Evolutionary conservation across 2,797 vertebrate genomes (phyloP).

Genomic region (Microctenopoma lineatum): DNA sequence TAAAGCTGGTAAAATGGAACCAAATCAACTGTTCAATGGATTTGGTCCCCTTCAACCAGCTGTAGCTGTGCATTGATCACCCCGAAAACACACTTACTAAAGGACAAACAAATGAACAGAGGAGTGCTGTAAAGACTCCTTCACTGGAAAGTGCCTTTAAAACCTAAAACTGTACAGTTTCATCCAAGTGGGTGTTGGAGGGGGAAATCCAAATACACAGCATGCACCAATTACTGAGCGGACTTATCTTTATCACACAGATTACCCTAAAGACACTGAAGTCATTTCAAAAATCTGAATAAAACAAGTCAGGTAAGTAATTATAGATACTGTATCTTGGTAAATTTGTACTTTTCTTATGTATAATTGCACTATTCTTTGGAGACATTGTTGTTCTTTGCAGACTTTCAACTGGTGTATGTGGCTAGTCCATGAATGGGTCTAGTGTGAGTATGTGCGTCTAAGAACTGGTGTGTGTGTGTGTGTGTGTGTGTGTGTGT

Average conservation of each 20-base stretch:
- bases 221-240: constrained; percentile 17
- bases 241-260: constrained; percentile 50
- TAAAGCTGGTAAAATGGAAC: constrained; percentile 99
- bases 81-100: constrained; percentile 25
- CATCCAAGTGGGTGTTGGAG: constrained; percentile 6
- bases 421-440: background rate
- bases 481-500: background rate
- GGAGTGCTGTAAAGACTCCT: background rate
- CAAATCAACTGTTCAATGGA: constrained; percentile 99
- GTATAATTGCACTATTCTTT: constrained; percentile 41
- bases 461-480: background rate
- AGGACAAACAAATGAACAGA: background rate
- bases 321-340: constrained; percentile 43
- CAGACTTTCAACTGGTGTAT: constrained; percentile 11
- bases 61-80: constrained; percentile 99
- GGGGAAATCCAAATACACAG: constrained; percentile 20
- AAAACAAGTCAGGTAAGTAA: constrained; percentile 60
- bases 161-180: constrained; percentile 5
- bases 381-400: constrained; percentile 28
- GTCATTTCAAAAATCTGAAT: constrained; percentile 47
- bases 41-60: constrained; percentile 99
- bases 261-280: constrained; percentile 45
- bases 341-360: constrained; percentile 18
- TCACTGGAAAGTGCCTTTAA: constrained; percentile 18
- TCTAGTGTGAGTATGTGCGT: constrained; percentile 18